A percentile compares a stretch with the other conserved stretches of the same genome.
These are phyloP conservation scores for Chrysogorgia sp. DNA, from an alignment of 92 coral and sea anemone genomes.

Conservation along the genomic window DNA sequence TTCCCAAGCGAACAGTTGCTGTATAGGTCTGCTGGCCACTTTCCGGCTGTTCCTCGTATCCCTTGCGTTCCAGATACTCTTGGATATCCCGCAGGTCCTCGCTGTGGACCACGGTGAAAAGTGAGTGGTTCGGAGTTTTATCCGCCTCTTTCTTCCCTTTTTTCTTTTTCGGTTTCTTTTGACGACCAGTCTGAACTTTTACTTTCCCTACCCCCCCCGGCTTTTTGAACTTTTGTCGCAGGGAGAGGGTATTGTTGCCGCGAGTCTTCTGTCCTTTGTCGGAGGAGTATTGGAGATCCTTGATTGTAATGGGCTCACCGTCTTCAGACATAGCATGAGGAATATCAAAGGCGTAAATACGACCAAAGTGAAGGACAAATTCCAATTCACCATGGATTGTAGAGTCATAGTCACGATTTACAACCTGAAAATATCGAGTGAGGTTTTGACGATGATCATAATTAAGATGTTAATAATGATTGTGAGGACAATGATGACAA, in stretches of 20 bases:
- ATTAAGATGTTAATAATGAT: too few relatives aligned
- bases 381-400: conserved; percentile 82
- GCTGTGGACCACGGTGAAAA: conserved; percentile 20
- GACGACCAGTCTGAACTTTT: neutral
- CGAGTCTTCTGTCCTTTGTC: conserved; percentile 30
- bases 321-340: conserved; percentile 92
- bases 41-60: conserved; percentile 13
- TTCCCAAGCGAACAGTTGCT: conserved; percentile 54
- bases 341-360: conserved; percentile 83
- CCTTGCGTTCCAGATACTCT: conserved; percentile 26
- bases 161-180: conserved; percentile 22
- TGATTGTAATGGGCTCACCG: conserved; percentile 79
- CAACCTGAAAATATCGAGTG: conserved; percentile 57
- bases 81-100: conserved; percentile 2
- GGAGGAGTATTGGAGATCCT: conserved; percentile 69
- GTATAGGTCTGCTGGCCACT: conserved; percentile 19
- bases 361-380: conserved; percentile 87
- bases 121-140: conserved; percentile 34
- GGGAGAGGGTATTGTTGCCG: conserved; percentile 19
- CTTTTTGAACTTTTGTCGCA: conserved; percentile 63
- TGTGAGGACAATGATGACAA: neutral
- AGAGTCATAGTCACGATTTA: conserved; percentile 73
- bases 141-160: conserved; percentile 43
- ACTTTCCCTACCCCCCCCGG: conserved; percentile 68
- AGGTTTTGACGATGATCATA: neutral